Conservation (phyloP, 2,113 vertebrate species). For the Seriola quinqueradiata region DNA sequence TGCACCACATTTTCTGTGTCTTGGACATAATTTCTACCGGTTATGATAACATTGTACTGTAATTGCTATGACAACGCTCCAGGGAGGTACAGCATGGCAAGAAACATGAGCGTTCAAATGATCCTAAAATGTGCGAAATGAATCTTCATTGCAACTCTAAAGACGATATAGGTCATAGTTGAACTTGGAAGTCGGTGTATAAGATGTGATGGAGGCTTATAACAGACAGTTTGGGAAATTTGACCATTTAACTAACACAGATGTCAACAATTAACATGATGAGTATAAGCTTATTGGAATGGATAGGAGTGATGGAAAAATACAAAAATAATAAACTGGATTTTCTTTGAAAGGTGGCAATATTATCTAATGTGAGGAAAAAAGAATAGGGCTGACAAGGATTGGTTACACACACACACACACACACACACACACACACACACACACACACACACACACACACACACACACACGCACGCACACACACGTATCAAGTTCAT, state of each 20-base stretch:
- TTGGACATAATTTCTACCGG: not conserved
- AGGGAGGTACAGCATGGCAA: not conserved
- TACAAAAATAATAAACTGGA: not conserved
- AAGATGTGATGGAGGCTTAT: no score
- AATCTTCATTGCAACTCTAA: not conserved
- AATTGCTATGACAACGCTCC: not conserved
- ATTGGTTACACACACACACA: not conserved
- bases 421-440: not conserved
- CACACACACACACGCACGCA: not conserved
- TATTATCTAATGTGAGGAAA: conserved; percentile 2
- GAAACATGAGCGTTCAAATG: not conserved
- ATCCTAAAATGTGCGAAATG: not conserved
- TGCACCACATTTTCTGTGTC: not conserved
- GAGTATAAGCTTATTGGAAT: conserved; percentile 37
- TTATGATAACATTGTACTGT: not conserved
- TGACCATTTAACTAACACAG: not conserved
- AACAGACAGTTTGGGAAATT: not conserved
- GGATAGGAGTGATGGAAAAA: conserved; percentile 23
- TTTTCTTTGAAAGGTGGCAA: not conserved
- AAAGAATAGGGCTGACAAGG: not conserved
- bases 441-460: not conserved
- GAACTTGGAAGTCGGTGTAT: not conserved
- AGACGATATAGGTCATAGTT: not conserved
- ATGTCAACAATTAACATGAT: conserved; percentile 54
- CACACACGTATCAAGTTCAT: conserved; percentile 13